These are phyloP conservation scores for Halcyon leucocephala DNA, from an alignment of 2,797 vertebrate species.

Conservation along the genomic window DNA sequence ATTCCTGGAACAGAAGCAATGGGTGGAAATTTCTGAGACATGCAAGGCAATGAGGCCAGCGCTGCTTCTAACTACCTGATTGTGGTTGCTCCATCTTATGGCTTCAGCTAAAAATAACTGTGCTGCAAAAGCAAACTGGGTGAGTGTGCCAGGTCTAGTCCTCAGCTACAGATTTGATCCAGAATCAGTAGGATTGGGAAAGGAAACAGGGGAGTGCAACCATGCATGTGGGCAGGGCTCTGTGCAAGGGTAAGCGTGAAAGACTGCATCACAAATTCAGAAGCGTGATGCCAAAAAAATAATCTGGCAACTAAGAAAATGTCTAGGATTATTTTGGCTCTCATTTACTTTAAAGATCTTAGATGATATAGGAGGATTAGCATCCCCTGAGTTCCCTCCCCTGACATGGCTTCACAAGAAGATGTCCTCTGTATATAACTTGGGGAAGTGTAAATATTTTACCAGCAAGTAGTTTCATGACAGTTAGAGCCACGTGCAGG, in stretches of 20 bases:
- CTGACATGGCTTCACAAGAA: not conserved
- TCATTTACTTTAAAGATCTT: not conserved
- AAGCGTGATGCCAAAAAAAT: not conserved
- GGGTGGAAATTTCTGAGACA: not conserved
- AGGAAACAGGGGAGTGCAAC: not conserved
- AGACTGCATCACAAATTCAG: not conserved
- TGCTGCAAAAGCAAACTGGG: not conserved
- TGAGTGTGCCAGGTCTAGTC: not conserved
- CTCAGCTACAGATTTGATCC: not conserved
- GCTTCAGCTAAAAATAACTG: not conserved
- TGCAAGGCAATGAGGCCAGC: not conserved
- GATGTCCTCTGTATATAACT: not conserved
- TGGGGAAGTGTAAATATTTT: not conserved
- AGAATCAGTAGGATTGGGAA: not conserved
- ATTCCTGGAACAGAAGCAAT: not conserved
- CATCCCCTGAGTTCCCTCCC: not conserved
- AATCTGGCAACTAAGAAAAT: not conserved
- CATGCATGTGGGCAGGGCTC: not conserved
- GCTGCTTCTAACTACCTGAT: not conserved
- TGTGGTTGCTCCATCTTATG: not conserved
- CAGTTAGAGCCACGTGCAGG: constrained; percentile 1
- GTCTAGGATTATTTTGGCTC: not conserved
- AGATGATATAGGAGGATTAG: not conserved
- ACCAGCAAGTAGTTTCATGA: not conserved
- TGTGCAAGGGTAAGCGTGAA: not conserved